Evolutionary conservation across 2,113 vertebrate species (phyloP), one percentile per base, ranked within the genome.

Genomic region (Onychostoma macrolepis): DNA sequence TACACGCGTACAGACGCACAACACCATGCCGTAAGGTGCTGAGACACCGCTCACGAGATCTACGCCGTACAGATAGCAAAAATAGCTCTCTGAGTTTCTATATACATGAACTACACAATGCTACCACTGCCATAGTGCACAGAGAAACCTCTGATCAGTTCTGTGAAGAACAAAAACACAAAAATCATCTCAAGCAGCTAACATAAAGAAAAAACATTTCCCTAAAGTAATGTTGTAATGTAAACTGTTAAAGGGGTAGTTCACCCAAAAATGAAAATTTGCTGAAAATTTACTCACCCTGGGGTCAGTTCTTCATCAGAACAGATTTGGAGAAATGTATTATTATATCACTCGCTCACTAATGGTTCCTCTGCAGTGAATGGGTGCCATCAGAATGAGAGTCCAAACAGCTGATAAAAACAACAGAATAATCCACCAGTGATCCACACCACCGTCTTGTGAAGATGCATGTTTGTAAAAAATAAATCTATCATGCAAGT

Each of bases 31-130:
- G 67, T 85, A 85, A 67, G 58, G 71, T 88, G 84, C 77, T n/a
- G 50, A 26, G 63, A 85, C 53, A 81, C 74, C 48, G 30, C 83
- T 74, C 30, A 63, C 80, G 45, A 71, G 50, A 83, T 69, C 21
- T 69, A 78, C 58, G 79, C 71, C 63, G n/a, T 21, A 74, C 69
- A 36, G 45, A 85, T 33, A 58, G 85, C 75, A 86, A 86, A 88
- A 80, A 89, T 80, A 89, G 85, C 85, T 85, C 75, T 76, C 85
- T 85, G 85, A 43, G 65, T 63, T 43, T 83, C 82, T 85, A 89
- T 80, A 65, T 83, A 77, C 72, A 78, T 82, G 36, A 63, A 65
- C 78, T 71, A 63, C 65, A 67, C 41, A 28, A 67, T 81, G 82
- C 63, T 84, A 71, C 80, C 11, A 21, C 74, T 33, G 80, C 83